phyloP scores from a whole-genome alignment of 2,888 invertebrate species.

The Ichneumoninae sp. region DNA sequence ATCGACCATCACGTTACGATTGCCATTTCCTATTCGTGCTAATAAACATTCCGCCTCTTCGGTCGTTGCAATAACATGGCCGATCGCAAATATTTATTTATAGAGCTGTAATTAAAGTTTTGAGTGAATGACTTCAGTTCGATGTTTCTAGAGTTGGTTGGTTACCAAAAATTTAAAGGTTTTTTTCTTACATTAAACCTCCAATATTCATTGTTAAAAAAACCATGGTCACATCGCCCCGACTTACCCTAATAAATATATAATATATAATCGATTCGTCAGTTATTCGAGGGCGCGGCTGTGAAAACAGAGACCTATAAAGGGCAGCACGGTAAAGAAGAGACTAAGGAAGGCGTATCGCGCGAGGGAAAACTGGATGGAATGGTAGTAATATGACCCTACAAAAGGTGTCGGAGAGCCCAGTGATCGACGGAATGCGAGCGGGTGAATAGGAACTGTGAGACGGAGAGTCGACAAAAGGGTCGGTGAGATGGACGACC shows the following conservation, averaged over 20 bases:
- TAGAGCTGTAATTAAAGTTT: too few relatives aligned
- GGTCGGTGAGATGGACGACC: slow-evolving; percentile 34
- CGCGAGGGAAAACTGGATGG: slow-evolving; percentile 16
- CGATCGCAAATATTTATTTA: too few relatives aligned
- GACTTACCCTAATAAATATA: slow-evolving; percentile 67
- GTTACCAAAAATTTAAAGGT: too few relatives aligned
- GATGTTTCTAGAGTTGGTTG: too few relatives aligned
- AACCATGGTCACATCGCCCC: too few relatives aligned
- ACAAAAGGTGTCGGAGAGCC: slow-evolving; percentile 24
- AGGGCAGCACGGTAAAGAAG: not conserved
- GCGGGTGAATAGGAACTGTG: slow-evolving; percentile 14
- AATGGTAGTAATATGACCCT: slow-evolving; percentile 44
- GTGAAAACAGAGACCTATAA: slow-evolving; percentile 10
- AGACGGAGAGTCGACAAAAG: slow-evolving; percentile 45
- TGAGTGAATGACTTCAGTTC: too few relatives aligned
- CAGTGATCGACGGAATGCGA: slow-evolving; percentile 18
- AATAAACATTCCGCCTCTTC: too few relatives aligned
- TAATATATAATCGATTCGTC: slow-evolving; percentile 72
- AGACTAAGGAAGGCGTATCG: slow-evolving; percentile 39
- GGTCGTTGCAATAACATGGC: too few relatives aligned
- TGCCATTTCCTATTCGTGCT: too few relatives aligned
- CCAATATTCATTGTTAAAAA: slow-evolving; percentile 31
- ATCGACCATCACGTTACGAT: too few relatives aligned
- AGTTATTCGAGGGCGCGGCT: slow-evolving; percentile 35
- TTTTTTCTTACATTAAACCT: too few relatives aligned